Base-by-base conservation (phyloP, 2,888 invertebrate genomes). In the Exephanes ischioxanthus region DNA sequence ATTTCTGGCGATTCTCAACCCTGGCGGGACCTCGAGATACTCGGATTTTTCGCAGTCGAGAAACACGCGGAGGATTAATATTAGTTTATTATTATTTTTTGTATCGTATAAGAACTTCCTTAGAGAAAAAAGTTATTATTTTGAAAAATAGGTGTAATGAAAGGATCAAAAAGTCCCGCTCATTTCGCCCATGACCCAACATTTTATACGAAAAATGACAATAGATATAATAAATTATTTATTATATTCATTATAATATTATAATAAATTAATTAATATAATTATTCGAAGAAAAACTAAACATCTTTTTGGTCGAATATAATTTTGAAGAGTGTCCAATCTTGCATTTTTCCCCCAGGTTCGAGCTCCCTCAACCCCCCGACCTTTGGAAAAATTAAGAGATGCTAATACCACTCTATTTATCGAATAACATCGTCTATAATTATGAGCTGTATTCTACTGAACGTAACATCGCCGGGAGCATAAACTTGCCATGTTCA, bases 361-460 rank as follows among this genome's bases (percentile, higher is more conserved):
- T 48, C 16, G 45, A 16, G 45, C 45, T 41, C 41, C 41, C 41
- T 48, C 45, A 48, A 48, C 45, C 45, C 11, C 14, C 3, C 45
- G 45, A 16, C 16, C 45, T 4, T 16, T 48, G 45, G 45, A 48
- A 48, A 68, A 11, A 51, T 30, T 37, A n/a, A 22, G 41, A 37
- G 81, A 33, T 41, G 70, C n/a, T 67, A 48, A 77, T 71, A 33
- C n/a, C 26, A 48, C 2, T 67, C 48, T 19, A 72, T 83, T 83
- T 67, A 83, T 71, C 82, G 55, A 72, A 82, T 66, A 82, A 66
- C 33, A 48, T 73, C 55, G 66, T 37, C 58, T 80, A 37, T 75
- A 76, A 75, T 81, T 70, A 75, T 33, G 33, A 63, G 33, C 63
- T 63, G 63, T 16, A 63, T 33, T 63, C 30, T 33, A 30, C 30